A percentile compares a stretch with the other conserved stretches of the same genome.
These are phyloP conservation scores for Ditula angustiorana DNA, from an alignment of 2,888 invertebrate genomes.

Conservation along the genomic window DNA sequence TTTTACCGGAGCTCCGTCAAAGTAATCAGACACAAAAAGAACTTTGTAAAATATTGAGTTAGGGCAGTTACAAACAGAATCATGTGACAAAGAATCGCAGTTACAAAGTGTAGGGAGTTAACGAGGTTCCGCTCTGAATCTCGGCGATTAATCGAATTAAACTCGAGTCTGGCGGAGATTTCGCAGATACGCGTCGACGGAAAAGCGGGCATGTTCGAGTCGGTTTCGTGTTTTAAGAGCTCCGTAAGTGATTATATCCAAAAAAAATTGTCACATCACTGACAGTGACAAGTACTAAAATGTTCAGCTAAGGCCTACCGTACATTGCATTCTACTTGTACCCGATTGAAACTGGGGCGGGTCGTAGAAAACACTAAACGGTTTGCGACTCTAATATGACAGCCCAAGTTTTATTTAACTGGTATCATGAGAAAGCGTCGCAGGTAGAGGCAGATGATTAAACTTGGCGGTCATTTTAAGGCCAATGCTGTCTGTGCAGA, in stretches of 20 bases:
- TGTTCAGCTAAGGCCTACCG: too few relatives aligned
- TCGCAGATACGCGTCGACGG: not conserved
- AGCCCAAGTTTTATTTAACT: too few relatives aligned
- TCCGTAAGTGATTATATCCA: not conserved
- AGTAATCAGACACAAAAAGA: not conserved
- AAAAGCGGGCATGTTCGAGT: not conserved
- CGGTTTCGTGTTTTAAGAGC: not conserved
- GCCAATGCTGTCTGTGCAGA: too few relatives aligned
- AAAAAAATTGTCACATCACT: too few relatives aligned
- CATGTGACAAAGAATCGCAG: constrained; percentile 8
- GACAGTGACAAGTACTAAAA: too few relatives aligned
- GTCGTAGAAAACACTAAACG: too few relatives aligned
- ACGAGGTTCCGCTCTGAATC: constrained; percentile 2
- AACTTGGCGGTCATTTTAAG: too few relatives aligned
- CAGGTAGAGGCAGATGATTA: too few relatives aligned
- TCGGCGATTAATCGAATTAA: constrained; percentile 2
- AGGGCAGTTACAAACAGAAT: constrained; percentile 9
- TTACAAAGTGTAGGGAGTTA: not conserved
- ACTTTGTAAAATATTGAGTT: constrained; percentile 5
- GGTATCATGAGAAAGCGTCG: too few relatives aligned
- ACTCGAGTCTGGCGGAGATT: not conserved
- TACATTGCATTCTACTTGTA: too few relatives aligned
- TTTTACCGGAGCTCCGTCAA: not conserved
- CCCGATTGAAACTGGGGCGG: too few relatives aligned
- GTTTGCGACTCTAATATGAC: too few relatives aligned